A percentile compares a stretch with the other conserved stretches of the same genome.
Evolutionary conservation across 2,113 vertebrate species (phyloP).

Genomic region (Pachyramphus minor): DNA sequence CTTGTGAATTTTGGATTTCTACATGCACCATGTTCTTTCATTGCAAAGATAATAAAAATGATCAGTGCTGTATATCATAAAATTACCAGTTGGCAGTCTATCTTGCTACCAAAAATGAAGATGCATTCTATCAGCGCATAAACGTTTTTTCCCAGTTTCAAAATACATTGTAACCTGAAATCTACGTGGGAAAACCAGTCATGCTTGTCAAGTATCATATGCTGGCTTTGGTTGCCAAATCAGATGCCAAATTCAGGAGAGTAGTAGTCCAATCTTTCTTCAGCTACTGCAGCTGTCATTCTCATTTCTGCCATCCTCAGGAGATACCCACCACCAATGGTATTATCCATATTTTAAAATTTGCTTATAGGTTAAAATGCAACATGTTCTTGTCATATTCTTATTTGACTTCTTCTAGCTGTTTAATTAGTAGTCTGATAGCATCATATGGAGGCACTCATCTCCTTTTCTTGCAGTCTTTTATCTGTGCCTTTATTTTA

Average conservation of each 20-base stretch:
- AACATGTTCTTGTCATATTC: neutral
- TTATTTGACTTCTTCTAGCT: neutral
- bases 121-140: neutral
- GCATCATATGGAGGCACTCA: neutral
- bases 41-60: neutral
- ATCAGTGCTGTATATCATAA: neutral
- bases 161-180: neutral
- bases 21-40: neutral
- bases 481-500: neutral
- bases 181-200: neutral
- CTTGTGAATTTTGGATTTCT: neutral
- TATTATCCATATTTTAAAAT: neutral
- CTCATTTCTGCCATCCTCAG: neutral
- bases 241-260: neutral
- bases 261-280: neutral
- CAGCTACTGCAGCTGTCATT: neutral
- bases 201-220: neutral
- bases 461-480: neutral
- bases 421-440: neutral
- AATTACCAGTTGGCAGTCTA: neutral
- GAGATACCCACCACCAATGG: neutral
- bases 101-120: neutral
- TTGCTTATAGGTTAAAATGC: neutral
- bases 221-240: neutral
- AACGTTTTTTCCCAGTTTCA: neutral